Base-by-base conservation (phyloP, 2,888 invertebrate species). In the Achlya flavicornis region DNA sequence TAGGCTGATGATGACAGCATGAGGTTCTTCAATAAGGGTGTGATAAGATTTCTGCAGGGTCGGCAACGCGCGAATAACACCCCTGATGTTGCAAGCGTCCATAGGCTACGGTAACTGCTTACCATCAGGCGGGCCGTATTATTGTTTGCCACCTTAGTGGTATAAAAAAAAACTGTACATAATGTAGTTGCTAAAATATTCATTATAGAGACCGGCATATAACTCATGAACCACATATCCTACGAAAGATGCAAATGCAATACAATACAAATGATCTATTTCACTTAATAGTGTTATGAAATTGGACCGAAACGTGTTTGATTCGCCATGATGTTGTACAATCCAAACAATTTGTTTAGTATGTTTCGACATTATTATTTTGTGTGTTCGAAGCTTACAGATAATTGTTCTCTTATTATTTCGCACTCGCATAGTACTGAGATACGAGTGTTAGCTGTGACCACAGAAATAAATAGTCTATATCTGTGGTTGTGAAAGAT, bases 261-360 rank as follows among this genome's bases (percentile, higher is more conserved):
- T 61, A 71, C 71, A 69, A 71, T 72, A 71, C 71, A 69, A 71
- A 70, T 53, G 68, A 73, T 69, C 64, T n/a, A 63, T 63, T 19
- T 63, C 60, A 66, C 68, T 66, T 66, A 68, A 73, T 73, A 66
- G 63, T 16, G 63, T 75, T 75, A 66, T 66, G 67, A 69, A 75
- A 75, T 61, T 75, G 59, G 74, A 74, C 61, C 74, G 66, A 62
- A 61, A 64, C 64, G 46, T 19, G 53, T 19, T 53, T 53, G 19
- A 19, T 53, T 19, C 6, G 53, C 53, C 16, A 3, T 65, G 58
- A 32, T 6, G 61, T 62, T 67, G 66, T 66, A 73, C 67, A 65
- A 71, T 63, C 70, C 61, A 48, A 61, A 64, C 63, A 68, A 62
- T 66, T 43, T 46, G 58, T 58, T 63, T 63, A 46, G 43, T 48